These are phyloP conservation scores for Anguilla marmorata DNA, from an alignment of 2,797 vertebrate genomes.

Conservation along the genomic window DNA sequence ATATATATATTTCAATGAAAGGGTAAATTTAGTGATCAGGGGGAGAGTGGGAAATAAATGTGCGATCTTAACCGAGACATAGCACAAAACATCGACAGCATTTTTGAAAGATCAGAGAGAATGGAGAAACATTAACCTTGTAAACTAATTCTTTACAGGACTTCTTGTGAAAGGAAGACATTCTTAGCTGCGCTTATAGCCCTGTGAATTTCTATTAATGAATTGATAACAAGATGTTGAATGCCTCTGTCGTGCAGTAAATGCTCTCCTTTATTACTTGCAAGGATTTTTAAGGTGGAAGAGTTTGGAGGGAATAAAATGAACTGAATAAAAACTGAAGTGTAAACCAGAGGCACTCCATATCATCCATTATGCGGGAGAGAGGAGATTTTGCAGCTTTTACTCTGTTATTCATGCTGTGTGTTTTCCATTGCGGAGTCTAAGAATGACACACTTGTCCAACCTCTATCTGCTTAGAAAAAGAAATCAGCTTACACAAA, in stretches of 20 bases:
- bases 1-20: background rate
- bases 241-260: constrained; percentile 56
- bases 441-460: constrained; percentile 33
- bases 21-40: constrained; percentile 23
- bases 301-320: constrained; percentile 52
- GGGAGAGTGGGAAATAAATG: background rate
- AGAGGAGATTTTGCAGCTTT: constrained; percentile 35
- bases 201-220: constrained; percentile 53
- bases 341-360: constrained; percentile 46
- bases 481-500: constrained; percentile 35
- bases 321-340: constrained; percentile 48
- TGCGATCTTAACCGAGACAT: constrained; percentile 17
- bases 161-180: constrained; percentile 39
- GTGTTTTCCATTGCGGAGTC: constrained; percentile 38
- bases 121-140: constrained; percentile 38
- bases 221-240: constrained; percentile 47
- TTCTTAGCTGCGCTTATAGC: constrained; percentile 51
- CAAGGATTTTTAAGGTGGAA: constrained; percentile 49
- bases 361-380: constrained; percentile 42
- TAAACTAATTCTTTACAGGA: constrained; percentile 8
- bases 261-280: constrained; percentile 50
- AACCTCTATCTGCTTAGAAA: constrained; percentile 21
- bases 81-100: constrained; percentile 48
- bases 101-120: constrained; percentile 43
- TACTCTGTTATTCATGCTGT: constrained; percentile 17